Evolutionary conservation across 1,140 invertebrate genomes (phyloP).

Genomic region (Linepithema humile): DNA sequence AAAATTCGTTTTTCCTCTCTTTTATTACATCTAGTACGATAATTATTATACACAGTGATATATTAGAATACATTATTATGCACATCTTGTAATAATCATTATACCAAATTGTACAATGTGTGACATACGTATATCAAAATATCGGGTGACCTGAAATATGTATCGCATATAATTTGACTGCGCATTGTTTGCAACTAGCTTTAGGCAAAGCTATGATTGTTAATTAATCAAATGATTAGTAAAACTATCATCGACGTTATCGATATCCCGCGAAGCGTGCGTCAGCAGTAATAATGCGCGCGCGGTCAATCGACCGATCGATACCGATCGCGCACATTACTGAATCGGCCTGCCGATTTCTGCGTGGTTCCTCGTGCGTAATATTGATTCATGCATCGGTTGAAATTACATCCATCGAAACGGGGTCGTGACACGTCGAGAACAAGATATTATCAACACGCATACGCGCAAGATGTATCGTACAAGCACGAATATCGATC

Average conservation of each 20-base stretch:
- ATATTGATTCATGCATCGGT: slow-evolving; percentile 39
- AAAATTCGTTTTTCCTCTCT: background rate
- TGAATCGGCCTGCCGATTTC: slow-evolving; percentile 12
- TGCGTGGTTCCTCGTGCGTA: background rate
- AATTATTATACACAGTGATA: background rate
- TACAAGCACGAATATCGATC: slow-evolving; percentile 31
- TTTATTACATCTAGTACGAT: background rate
- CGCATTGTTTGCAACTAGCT: background rate
- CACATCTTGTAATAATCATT: background rate
- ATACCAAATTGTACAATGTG: too few relatives aligned
- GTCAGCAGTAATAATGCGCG: background rate
- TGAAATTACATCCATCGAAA: slow-evolving; percentile 27
- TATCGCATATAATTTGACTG: background rate
- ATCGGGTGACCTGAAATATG: too few relatives aligned
- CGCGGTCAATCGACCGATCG: background rate
- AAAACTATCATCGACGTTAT: slow-evolving; percentile 25
- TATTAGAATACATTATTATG: background rate
- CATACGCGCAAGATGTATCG: too few relatives aligned
- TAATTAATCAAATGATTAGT: slow-evolving; percentile 42
- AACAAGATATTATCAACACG: slow-evolving; percentile 32
- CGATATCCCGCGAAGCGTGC: background rate
- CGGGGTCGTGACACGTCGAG: background rate
- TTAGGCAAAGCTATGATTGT: background rate
- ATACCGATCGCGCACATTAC: background rate
- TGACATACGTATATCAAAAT: too few relatives aligned